These are phyloP conservation scores for Melanostoma mellinum DNA, from an alignment of 2,888 invertebrate species.

Conservation along the genomic window DNA sequence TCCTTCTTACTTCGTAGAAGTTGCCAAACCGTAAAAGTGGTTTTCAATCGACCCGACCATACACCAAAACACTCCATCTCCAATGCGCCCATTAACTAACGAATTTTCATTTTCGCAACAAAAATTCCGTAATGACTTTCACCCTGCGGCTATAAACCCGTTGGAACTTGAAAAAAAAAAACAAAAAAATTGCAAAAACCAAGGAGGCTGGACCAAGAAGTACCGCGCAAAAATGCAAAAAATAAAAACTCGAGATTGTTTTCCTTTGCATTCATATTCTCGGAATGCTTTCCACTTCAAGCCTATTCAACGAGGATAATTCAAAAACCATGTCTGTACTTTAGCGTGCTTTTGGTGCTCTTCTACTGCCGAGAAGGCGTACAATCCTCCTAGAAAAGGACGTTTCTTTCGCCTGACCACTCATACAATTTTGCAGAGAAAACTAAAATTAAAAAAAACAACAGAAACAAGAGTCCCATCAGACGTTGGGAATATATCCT, in stretches of 20 bases:
- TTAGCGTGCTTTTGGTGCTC: constrained; percentile 41
- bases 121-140: constrained; percentile 67
- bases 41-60: constrained; percentile 59
- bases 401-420: constrained; percentile 53
- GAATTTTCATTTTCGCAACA: constrained; percentile 63
- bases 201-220: background rate
- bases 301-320: constrained; percentile 71
- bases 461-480: constrained; percentile 42
- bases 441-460: constrained; percentile 33
- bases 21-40: constrained; percentile 67
- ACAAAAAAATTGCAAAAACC: background rate
- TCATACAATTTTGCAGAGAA: constrained; percentile 51
- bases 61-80: constrained; percentile 19
- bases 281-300: constrained; percentile 53
- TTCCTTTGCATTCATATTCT: constrained; percentile 55
- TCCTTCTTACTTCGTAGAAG: constrained; percentile 42
- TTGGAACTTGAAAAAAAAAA: constrained; percentile 11
- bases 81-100: constrained; percentile 69
- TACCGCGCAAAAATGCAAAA: constrained; percentile 31
- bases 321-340: constrained; percentile 71
- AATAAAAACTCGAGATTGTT: constrained; percentile 43
- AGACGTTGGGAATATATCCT: constrained; percentile 68
- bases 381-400: constrained; percentile 36
- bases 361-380: constrained; percentile 6
- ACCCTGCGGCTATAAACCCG: constrained; percentile 37